phyloP scores from a whole-genome alignment of 2,888 invertebrate genomes.

The Ophion obscuratus region DNA sequence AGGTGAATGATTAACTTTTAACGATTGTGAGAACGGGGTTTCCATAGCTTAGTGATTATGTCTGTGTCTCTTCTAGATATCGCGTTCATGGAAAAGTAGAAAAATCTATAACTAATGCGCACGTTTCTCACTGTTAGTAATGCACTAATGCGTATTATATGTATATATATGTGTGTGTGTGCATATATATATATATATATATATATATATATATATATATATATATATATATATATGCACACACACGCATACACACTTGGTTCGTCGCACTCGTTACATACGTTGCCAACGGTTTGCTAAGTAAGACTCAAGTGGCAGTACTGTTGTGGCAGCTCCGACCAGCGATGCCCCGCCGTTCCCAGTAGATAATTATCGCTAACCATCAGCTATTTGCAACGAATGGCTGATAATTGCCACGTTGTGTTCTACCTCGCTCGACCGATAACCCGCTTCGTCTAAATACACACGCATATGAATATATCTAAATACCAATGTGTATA shows the following conservation, averaged over 20 bases:
- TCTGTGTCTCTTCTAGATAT: slow-evolving; percentile 14
- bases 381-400: slow-evolving; percentile 84
- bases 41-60: slow-evolving; percentile 61
- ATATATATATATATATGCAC: background rate
- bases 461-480: slow-evolving; percentile 60
- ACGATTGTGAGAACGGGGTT: slow-evolving; percentile 63
- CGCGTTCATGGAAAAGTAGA: slow-evolving; percentile 9
- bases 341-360: slow-evolving; percentile 81
- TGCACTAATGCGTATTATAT: slow-evolving; percentile 14
- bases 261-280: slow-evolving; percentile 63
- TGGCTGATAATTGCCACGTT: slow-evolving; percentile 84
- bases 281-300: slow-evolving; percentile 47
- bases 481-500: background rate
- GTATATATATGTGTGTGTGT: background rate
- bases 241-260: background rate
- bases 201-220: background rate
- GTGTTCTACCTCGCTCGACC: slow-evolving; percentile 81
- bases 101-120: slow-evolving; percentile 43
- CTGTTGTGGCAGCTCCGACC: slow-evolving; percentile 72
- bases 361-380: slow-evolving; percentile 84
- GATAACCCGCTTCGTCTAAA: slow-evolving; percentile 81
- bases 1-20: slow-evolving; percentile 60
- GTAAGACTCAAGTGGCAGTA: slow-evolving; percentile 32
- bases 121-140: slow-evolving; percentile 42
- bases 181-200: background rate